Conservation (phyloP, 64 coral and sea anemone genomes). For the Porites australiensis region DNA sequence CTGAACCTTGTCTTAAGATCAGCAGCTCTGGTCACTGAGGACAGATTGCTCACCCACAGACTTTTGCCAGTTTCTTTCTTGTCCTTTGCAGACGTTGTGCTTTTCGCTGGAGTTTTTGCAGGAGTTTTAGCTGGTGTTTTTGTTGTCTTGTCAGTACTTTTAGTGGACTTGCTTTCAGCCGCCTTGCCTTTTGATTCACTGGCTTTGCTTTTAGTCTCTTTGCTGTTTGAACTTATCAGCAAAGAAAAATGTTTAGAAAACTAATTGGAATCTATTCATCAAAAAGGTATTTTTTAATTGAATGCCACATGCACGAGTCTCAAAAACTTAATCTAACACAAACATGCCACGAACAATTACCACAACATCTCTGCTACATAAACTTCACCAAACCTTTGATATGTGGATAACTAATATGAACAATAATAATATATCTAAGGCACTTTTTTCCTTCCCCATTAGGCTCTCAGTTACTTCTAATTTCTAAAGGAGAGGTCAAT, state of each 20-base stretch:
- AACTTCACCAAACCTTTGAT: too few species aligned
- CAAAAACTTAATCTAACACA: too few species aligned
- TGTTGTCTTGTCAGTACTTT: constrained; percentile 16
- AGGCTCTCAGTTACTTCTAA: too few species aligned
- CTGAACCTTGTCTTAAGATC: constrained; percentile 98
- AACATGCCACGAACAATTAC: too few species aligned
- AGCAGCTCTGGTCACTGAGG: constrained; percentile 95
- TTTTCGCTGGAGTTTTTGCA: constrained; percentile 19
- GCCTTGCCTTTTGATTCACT: constrained; percentile 43
- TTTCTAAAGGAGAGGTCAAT: too few species aligned
- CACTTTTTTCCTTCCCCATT: too few species aligned
- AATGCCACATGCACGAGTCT: too few species aligned
- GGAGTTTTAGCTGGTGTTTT: constrained; percentile 43
- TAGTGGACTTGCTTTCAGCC: constrained; percentile 37
- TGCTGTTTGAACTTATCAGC: neutral
- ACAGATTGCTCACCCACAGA: constrained; percentile 97
- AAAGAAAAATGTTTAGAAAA: neutral
- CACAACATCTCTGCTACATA: too few species aligned
- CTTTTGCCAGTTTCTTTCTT: constrained; percentile 98
- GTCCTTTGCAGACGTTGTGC: constrained; percentile 42
- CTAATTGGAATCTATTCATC: neutral
- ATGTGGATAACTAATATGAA: too few species aligned
- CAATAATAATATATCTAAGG: too few species aligned
- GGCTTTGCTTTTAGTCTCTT: constrained; percentile 27
- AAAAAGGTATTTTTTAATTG: neutral